A percentile compares a stretch with the other conserved stretches of the same genome.
phyloP scores from a whole-genome alignment of 2,888 invertebrate genomes.

The Melieria picta region DNA sequence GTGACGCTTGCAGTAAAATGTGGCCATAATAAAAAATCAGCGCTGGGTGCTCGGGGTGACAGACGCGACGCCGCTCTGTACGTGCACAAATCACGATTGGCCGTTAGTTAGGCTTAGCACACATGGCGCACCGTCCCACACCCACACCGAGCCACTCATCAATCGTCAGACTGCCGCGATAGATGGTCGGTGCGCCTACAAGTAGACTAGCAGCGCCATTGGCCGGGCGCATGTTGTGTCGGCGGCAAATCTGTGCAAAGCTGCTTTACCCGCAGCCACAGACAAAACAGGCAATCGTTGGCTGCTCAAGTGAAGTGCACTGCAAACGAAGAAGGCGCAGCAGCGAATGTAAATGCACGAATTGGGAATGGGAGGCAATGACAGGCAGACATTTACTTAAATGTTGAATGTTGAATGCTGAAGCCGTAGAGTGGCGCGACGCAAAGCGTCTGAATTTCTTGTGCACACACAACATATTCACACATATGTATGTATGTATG shows the following conservation, averaged over 20 bases:
- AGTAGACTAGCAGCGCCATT: slow-evolving; percentile 18
- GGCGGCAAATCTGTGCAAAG: slow-evolving; percentile 24
- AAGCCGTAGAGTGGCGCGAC: slow-evolving; percentile 14
- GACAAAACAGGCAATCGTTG: not conserved
- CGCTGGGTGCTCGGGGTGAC: not conserved
- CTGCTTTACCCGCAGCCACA: slow-evolving; percentile 12
- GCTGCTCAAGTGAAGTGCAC: not conserved
- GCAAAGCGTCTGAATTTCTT: not conserved
- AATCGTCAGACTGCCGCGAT: not conserved
- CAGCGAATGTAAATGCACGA: slow-evolving; percentile 9
- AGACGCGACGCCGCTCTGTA: slow-evolving; percentile 4
- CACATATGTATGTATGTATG: too few relatives aligned
- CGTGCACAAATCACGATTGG: slow-evolving; percentile 3
- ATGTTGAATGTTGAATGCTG: not conserved
- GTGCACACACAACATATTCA: too few relatives aligned
- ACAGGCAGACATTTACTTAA: not conserved
- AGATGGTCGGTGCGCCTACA: slow-evolving; percentile 12
- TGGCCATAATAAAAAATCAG: slow-evolving; percentile 7
- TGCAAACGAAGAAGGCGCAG: not conserved
- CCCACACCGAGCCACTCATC: not conserved
- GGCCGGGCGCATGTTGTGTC: slow-evolving; percentile 11
- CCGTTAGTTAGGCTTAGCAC: slow-evolving; percentile 16
- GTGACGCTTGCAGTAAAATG: slow-evolving; percentile 22
- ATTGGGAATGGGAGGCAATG: not conserved
- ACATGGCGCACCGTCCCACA: not conserved